Evolutionary conservation across 2,888 invertebrate genomes (phyloP).

Genomic region (Lepidonotus clava): DNA sequence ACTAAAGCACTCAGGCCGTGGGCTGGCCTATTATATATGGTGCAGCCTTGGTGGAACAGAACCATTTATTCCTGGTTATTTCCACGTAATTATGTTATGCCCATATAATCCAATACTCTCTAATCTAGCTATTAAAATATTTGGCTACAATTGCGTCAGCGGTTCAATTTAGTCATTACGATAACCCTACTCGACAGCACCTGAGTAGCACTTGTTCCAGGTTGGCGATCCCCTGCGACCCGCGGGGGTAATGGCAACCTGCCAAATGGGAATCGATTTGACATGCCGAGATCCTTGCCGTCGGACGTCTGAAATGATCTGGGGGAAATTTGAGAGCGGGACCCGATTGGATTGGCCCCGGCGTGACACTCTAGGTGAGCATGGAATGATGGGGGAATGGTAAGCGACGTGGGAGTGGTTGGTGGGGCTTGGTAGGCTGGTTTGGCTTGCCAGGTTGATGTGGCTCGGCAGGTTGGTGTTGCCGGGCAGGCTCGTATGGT

Average conservation of each 20-base stretch:
- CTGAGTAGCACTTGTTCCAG: not conserved
- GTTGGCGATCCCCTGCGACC: not conserved
- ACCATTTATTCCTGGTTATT: no score
- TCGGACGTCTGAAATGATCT: not conserved
- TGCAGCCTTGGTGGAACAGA: no score
- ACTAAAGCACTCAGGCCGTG: no score
- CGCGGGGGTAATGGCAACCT: not conserved
- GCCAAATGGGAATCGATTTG: slow-evolving; percentile 7
- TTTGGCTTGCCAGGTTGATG: no score
- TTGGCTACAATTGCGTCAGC: not conserved
- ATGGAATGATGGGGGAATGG: not conserved
- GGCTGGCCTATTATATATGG: no score
- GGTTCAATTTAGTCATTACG: not conserved
- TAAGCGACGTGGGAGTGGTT: not conserved
- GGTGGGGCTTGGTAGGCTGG: no score
- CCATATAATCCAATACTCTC: no score
- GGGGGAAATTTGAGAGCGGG: not conserved
- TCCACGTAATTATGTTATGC: no score
- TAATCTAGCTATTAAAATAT: no score
- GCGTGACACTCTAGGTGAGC: not conserved
- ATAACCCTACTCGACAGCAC: not conserved
- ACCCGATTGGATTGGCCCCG: not conserved
- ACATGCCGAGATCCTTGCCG: not conserved
- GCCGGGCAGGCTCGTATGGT: no score
- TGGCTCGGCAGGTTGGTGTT: no score